Conservation (phyloP, 2,797 vertebrate species). For the Sandelia bainsii region DNA sequence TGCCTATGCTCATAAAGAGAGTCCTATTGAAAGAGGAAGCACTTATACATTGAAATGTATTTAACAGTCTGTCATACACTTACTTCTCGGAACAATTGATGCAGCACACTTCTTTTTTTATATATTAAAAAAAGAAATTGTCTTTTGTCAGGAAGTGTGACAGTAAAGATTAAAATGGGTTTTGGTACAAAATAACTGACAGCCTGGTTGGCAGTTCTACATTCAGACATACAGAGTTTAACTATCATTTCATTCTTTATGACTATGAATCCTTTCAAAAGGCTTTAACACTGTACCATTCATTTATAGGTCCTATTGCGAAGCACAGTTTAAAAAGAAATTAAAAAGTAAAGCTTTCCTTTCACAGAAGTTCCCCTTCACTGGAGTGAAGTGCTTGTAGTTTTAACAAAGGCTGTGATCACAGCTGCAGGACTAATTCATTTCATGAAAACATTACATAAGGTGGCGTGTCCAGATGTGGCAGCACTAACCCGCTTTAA, state of each 20-base stretch:
- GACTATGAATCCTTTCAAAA: constrained; percentile 28
- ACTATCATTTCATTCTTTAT: background rate
- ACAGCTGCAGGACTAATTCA: constrained; percentile 24
- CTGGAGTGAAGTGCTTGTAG: constrained; percentile 20
- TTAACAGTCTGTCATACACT: constrained; percentile 6
- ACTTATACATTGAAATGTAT: constrained; percentile 19
- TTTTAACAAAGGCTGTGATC: constrained; percentile 14
- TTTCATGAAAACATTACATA: background rate
- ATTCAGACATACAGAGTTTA: constrained; percentile 50
- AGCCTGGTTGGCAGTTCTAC: constrained; percentile 33
- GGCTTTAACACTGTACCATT: constrained; percentile 67
- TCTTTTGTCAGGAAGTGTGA: constrained; percentile 15
- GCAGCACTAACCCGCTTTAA: constrained; percentile 19
- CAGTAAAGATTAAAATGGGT: constrained; percentile 15
- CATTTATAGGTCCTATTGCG: constrained; percentile 19
- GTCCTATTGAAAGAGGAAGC: constrained; percentile 31
- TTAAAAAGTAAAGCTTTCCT: constrained; percentile 7
- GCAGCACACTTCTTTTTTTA: background rate
- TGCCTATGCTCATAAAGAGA: constrained; percentile 13
- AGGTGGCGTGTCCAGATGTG: constrained; percentile 22
- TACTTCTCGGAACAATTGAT: constrained; percentile 9
- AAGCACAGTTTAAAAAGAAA: constrained; percentile 17
- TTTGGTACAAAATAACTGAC: constrained; percentile 8
- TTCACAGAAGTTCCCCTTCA: constrained; percentile 39
- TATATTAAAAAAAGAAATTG: background rate